phyloP scores from a whole-genome alignment of 2,888 invertebrate species.

The Hipparchia sbordonii region DNA sequence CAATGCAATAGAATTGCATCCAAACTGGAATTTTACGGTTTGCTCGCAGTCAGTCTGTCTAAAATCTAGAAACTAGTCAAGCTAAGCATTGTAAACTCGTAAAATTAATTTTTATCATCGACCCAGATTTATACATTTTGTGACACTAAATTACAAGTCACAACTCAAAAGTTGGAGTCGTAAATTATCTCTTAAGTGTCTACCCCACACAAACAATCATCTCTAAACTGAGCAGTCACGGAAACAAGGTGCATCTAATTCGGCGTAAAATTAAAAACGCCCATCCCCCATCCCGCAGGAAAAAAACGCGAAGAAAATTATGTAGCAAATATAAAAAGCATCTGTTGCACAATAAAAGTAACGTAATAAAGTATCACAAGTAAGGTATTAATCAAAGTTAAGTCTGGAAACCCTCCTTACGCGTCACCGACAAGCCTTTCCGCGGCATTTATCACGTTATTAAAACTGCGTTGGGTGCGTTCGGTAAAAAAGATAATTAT shows the following conservation, averaged over 20 bases:
- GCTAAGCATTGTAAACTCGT: too few species aligned
- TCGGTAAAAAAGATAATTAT: constrained; percentile 82
- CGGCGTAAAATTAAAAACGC: constrained; percentile 58
- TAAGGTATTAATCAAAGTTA: constrained; percentile 64
- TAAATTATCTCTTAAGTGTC: constrained; percentile 28
- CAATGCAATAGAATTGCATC: not conserved
- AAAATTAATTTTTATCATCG: too few species aligned
- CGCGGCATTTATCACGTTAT: constrained; percentile 81
- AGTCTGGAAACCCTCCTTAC: constrained; percentile 63
- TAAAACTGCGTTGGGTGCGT: constrained; percentile 75
- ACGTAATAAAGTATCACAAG: constrained; percentile 58
- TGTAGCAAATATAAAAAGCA: constrained; percentile 72
- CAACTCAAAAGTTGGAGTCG: not conserved
- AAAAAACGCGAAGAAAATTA: constrained; percentile 55
- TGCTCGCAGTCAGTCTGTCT: too few species aligned
- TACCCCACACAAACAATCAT: constrained; percentile 30
- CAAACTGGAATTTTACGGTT: not conserved
- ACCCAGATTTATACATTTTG: not conserved
- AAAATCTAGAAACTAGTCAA: too few species aligned
- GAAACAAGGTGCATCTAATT: constrained; percentile 63
- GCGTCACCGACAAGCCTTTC: constrained; percentile 80
- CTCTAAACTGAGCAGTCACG: constrained; percentile 45
- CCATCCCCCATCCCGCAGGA: constrained; percentile 25
- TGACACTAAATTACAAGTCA: not conserved
- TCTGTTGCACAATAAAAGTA: constrained; percentile 71